Evolutionary conservation across 2,797 vertebrate genomes (phyloP).

Genomic region (Macropus fuliginosus): DNA sequence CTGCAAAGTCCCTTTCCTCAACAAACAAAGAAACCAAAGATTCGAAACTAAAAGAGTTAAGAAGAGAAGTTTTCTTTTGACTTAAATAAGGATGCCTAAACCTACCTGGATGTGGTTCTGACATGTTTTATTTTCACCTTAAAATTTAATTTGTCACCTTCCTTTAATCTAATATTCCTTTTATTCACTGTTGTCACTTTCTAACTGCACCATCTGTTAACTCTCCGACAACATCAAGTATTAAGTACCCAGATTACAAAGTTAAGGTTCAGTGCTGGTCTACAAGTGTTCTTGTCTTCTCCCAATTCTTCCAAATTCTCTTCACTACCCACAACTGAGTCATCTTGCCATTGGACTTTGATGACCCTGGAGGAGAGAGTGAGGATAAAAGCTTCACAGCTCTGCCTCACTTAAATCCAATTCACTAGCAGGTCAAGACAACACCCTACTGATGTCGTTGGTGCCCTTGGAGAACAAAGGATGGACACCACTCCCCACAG

Average conservation of each 20-base stretch:
- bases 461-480: not conserved
- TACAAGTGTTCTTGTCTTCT: not conserved
- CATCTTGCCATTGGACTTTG: not conserved
- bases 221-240: slow-evolving; percentile 1
- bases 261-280: not conserved
- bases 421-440: not conserved
- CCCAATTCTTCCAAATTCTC: not conserved
- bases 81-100: not conserved
- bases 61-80: not conserved
- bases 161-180: slow-evolving; percentile 28
- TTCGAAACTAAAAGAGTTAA: not conserved
- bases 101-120: not conserved
- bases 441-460: not conserved
- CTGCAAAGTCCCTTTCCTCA: not conserved
- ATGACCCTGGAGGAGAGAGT: not conserved
- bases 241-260: not conserved
- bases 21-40: not conserved
- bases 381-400: not conserved
- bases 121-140: slow-evolving; percentile 28
- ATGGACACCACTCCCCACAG: not conserved
- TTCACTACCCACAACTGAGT: not conserved
- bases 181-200: slow-evolving; percentile 28
- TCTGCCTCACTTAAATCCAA: not conserved
- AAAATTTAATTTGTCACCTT: slow-evolving; percentile 39
- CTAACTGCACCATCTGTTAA: slow-evolving; percentile 28